phyloP scores from a whole-genome alignment of 2,113 vertebrate genomes.

The Ctenomys sociabilis region DNA sequence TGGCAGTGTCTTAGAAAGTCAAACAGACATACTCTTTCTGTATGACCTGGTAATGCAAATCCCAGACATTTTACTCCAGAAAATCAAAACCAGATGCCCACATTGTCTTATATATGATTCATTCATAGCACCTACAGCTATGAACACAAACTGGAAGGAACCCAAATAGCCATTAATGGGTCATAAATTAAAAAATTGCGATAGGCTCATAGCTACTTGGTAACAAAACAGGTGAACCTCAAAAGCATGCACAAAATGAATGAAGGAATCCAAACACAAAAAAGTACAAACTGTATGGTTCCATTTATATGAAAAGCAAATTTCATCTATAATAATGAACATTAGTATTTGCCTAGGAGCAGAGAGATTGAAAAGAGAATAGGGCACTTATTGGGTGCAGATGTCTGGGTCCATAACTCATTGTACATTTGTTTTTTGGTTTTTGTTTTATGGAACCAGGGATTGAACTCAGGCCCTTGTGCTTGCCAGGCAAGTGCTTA shows the following conservation, averaged over 20 bases:
- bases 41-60: not conserved
- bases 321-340: not conserved
- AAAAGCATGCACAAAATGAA: not conserved
- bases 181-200: not conserved
- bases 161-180: not conserved
- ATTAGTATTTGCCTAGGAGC: not conserved
- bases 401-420: not conserved
- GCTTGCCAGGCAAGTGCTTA: no score
- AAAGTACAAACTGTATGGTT: not conserved
- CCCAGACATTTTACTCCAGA: not conserved
- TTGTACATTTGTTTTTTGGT: not conserved
- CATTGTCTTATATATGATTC: not conserved
- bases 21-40: not conserved
- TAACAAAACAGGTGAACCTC: not conserved
- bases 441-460: no score
- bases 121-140: not conserved
- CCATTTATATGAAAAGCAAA: not conserved
- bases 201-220: not conserved
- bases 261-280: not conserved
- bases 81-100: not conserved
- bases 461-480: no score
- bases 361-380: not conserved
- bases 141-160: not conserved
- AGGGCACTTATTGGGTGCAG: not conserved
- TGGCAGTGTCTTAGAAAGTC: not conserved